Evolutionary conservation across 2,113 vertebrate species (phyloP), one percentile per base, ranked within the genome.

Genomic region (Alethe diademata): DNA sequence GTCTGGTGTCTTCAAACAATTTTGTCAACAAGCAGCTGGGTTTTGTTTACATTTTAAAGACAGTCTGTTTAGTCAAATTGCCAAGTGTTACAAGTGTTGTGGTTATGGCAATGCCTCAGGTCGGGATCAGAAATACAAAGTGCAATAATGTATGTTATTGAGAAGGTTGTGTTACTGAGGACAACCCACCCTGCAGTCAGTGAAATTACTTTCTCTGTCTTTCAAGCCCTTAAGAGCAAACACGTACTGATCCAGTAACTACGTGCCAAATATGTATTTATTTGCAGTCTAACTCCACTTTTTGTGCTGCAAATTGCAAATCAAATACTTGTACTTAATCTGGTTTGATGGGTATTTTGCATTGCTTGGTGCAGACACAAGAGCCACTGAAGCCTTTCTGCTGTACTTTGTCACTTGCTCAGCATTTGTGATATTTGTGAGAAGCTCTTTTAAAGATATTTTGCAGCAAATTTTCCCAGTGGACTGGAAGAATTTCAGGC

Each of bases 1-100:
- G 14, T 66, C 78, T 78, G 47, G 18, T 70, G 35, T 83, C 75
- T 79, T 88, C 78, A 78, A 91, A 88, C 19, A 58, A 12, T 74
- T 92, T 94, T 70, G 61, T 82, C 85, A 90, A 67, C 79, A 78
- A 90, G 48, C 47, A 88, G 62, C 88, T 84, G 82, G 84, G 64
- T 64, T 67, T 20, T 92, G 71, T 88, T 93, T 60, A 80, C 33
- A 17, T 66, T 95, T 94, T 81, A 45, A 80, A 92, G 88, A n/a
- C 33, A 64, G 57, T 14, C 26, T 88, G 23, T 80, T 92, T 73
- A 81, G 88, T 81, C 53, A 74, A 86, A 83, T 60, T 45, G 60
- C 64, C 78, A 86, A 76, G 75, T 6, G 1, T 69, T 92, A 73
- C 62, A 82, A 93, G 87, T 76, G 53, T 51, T 70, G 74, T 66